Evolutionary conservation across 1,140 invertebrate species (phyloP).

Genomic region (Adelges cooleyi): DNA sequence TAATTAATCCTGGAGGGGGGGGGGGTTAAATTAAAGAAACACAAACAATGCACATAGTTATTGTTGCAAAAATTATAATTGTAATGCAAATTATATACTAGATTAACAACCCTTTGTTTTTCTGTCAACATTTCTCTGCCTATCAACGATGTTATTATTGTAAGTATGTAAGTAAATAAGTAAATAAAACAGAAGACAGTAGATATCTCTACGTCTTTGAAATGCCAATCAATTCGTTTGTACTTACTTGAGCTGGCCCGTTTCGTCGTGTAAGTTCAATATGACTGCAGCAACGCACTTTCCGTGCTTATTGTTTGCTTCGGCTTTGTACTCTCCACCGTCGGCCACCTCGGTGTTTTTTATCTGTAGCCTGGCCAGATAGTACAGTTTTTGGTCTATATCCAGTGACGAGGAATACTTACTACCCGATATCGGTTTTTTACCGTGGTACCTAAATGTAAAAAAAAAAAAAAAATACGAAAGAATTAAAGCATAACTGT

Average conservation of each 20-base stretch:
- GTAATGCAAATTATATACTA: no score
- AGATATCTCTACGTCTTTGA: no score
- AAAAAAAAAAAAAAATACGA: background rate
- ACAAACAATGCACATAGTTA: no score
- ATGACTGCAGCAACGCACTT: conserved; percentile 89
- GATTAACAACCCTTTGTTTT: no score
- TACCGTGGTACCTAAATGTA: conserved; percentile 44
- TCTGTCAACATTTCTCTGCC: no score
- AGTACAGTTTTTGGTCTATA: conserved; percentile 76
- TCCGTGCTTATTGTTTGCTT: conserved; percentile 83
- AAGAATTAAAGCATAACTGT: background rate
- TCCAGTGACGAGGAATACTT: conserved; percentile 67
- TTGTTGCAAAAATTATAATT: no score
- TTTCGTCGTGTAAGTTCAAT: conserved; percentile 66
- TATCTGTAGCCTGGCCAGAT: conserved; percentile 76
- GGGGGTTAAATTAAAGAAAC: no score
- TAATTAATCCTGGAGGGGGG: no score
- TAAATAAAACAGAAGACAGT: no score
- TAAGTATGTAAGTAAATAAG: no score
- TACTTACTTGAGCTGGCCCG: conserved; percentile 67
- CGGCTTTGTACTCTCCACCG: conserved; percentile 84
- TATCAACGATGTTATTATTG: no score
- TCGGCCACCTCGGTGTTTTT: conserved; percentile 68
- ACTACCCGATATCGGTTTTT: conserved; percentile 61
- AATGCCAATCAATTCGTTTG: no score